Evolutionary conservation across 2,888 invertebrate genomes (phyloP), one percentile per base, ranked within the genome.

Genomic region (Pachycephus smyrnensis): DNA sequence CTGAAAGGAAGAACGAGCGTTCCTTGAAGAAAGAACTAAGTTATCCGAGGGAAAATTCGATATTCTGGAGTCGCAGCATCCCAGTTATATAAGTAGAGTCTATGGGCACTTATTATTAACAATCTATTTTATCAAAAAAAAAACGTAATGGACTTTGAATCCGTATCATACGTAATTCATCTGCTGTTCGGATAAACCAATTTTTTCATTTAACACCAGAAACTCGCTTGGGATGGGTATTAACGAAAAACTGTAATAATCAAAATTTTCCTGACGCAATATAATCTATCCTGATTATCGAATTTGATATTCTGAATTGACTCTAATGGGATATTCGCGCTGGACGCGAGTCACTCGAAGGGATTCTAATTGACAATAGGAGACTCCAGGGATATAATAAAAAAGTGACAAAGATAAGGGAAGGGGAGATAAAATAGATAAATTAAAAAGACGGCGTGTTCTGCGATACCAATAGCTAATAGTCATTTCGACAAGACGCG

Each of bases 261-360:
- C 9, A 9, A 23, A 23, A 55, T 23, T 55, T 23, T 9, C 9
- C 23, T 55, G 15, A 55, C 23, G 55, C 9, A 23, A 23, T 9
- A 2, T 23, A 40, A 40, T 6, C 4, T 15, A 55, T 55, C 9
- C 55, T 55, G 55, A 23, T 55, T 9, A 23, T 55, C 9, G 9
- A 6, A 55, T 55, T 55, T 23, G 0, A 23, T 23, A 23, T 55
- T 55, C 23, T 23, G 55, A 23, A 55, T 55, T 23, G 55, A 55
- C 15, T 55, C 55, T 55, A 9, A 9, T 55, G 71, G 35, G 76
- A 33, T 80, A 73, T 80, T 82, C 87, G 81, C 84, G 88, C 88
- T 87, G 88, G 88, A 79, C 88, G 86, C 82, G 85, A 80, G 77
- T 55, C 55, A 9, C 23, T 23, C 55, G 15, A 23, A 23, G 55